These are phyloP conservation scores for Nephrotoma flavescens DNA, from an alignment of 2,888 invertebrate species.

Conservation along the genomic window DNA sequence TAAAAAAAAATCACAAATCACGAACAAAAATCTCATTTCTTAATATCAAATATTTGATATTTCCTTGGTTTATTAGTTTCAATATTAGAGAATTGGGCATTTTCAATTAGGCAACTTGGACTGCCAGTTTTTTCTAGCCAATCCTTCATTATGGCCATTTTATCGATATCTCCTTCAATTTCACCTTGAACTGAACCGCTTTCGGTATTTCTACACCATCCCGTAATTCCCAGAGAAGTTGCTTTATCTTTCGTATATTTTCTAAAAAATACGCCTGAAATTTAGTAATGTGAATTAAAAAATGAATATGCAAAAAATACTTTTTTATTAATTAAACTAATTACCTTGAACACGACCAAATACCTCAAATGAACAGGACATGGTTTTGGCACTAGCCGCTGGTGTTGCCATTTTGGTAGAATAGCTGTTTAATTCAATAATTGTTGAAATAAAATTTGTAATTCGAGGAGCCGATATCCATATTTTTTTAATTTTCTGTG, in stretches of 20 bases:
- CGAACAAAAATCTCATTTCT: background rate
- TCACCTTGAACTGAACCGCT: background rate
- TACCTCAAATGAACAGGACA: background rate
- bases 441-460: background rate
- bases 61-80: background rate
- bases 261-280: background rate
- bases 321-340: background rate
- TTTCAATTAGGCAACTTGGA: background rate
- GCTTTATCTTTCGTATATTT: background rate
- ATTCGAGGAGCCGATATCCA: background rate
- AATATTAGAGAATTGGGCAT: background rate
- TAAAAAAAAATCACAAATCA: background rate
- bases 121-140: background rate
- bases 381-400: background rate
- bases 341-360: background rate
- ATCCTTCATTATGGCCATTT: background rate
- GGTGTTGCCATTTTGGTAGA: background rate
- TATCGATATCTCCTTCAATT: background rate
- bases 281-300: background rate
- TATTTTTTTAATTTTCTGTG: background rate
- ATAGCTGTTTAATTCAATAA: background rate
- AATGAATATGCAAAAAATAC: background rate
- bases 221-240: background rate
- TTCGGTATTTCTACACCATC: background rate
- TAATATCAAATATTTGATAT: background rate